Percentiles rank a stretch among this genome's conserved stretches.
phyloP scores from a whole-genome alignment of 1,140 invertebrate species.

The Coptotermes formosanus region DNA sequence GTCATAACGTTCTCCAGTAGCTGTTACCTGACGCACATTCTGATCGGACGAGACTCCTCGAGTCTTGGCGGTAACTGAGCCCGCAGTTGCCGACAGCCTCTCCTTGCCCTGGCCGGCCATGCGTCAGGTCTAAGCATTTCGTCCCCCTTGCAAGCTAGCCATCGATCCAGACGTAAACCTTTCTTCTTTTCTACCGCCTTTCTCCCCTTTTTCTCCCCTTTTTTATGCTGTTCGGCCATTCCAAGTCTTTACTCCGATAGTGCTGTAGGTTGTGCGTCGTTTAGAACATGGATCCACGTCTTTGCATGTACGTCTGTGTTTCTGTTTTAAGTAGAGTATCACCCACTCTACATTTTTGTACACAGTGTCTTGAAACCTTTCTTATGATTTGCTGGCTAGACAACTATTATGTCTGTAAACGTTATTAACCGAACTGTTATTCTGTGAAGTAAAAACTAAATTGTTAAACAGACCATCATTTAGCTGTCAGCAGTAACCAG shows the following conservation, averaged over 20 bases:
- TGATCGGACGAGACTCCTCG: not conserved
- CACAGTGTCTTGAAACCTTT: too few species aligned
- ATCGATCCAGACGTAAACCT: not conserved
- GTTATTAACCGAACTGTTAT: too few species aligned
- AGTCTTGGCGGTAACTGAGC: constrained; percentile 1
- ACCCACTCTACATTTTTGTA: too few species aligned
- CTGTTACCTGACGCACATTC: not conserved
- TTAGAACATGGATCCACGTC: too few species aligned
- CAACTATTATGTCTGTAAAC: too few species aligned
- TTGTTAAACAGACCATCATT: too few species aligned
- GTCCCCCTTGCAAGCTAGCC: constrained; percentile 6
- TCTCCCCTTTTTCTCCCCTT: not conserved
- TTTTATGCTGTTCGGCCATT: not conserved
- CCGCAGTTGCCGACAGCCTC: not conserved
- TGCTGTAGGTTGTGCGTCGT: too few species aligned
- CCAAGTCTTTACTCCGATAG: not conserved
- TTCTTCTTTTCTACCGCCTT: constrained; percentile 1
- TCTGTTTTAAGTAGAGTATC: too few species aligned
- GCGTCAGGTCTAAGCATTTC: not conserved
- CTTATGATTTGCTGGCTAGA: too few species aligned
- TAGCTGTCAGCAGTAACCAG: too few species aligned
- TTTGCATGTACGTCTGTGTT: too few species aligned
- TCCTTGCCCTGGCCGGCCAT: not conserved
- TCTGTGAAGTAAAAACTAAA: too few species aligned
- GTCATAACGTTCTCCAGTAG: not conserved